These are phyloP conservation scores for Tricholaema leucomelas DNA, from an alignment of 2,113 vertebrate species.

Conservation along the genomic window DNA sequence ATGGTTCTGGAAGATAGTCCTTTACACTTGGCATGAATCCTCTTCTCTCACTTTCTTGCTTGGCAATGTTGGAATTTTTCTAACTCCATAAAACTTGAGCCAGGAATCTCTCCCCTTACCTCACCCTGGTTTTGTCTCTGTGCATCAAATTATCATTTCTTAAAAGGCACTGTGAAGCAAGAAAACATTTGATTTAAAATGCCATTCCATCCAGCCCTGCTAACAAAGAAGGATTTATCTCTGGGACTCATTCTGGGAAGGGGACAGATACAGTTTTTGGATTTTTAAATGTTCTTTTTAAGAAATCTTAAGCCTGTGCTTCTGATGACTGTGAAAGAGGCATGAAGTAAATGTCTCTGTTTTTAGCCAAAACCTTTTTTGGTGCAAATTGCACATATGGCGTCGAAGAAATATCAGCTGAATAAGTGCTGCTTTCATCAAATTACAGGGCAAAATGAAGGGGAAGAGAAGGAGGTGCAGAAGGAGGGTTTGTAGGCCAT, in stretches of 20 bases:
- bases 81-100: background rate
- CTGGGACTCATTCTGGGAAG: background rate
- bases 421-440: constrained; percentile 5
- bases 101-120: background rate
- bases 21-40: background rate
- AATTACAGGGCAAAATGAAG: background rate
- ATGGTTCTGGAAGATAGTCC: constrained; percentile 18
- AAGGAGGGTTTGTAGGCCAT: background rate
- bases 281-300: background rate
- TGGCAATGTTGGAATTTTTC: constrained; percentile 14
- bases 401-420: constrained; percentile 26
- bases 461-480: background rate
- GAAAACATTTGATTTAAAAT: constrained; percentile 9
- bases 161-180: background rate
- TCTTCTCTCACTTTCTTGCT: background rate
- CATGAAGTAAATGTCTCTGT: constrained; percentile 27
- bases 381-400: constrained; percentile 44
- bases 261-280: background rate
- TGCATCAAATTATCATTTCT: constrained; percentile 38
- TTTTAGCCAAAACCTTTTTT: constrained; percentile 45
- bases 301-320: background rate
- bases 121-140: background rate
- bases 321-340: constrained; percentile 1
- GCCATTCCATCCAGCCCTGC: background rate
- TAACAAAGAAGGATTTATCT: background rate